Evolutionary conservation across 2,888 invertebrate species (phyloP).

Genomic region (Sinopyrophorus schimmeli): DNA sequence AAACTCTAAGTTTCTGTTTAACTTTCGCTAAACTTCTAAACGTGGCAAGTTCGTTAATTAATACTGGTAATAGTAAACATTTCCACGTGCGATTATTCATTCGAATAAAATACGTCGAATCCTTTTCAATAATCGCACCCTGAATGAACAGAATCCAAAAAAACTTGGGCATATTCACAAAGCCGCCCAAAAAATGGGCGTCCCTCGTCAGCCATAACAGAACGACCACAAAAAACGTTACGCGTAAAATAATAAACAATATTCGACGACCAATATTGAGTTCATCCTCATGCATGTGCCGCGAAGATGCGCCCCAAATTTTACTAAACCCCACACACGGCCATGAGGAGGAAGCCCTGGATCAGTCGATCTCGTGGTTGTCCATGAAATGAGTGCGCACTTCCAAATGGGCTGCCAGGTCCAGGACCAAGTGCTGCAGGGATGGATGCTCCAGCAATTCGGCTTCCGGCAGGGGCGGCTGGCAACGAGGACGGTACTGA

Average conservation of each 20-base stretch:
- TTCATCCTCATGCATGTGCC: slow-evolving; percentile 46
- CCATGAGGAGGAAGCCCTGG: slow-evolving; percentile 60
- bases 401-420: slow-evolving; percentile 82
- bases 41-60: slow-evolving; percentile 30
- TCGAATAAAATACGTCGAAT: slow-evolving; percentile 12
- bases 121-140: slow-evolving; percentile 10
- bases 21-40: slow-evolving; percentile 23
- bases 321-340: slow-evolving; percentile 50
- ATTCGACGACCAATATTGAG: slow-evolving; percentile 24
- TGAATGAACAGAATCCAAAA: slow-evolving; percentile 24
- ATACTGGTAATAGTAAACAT: slow-evolving; percentile 38
- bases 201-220: slow-evolving; percentile 16
- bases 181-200: slow-evolving; percentile 14
- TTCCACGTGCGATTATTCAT: slow-evolving; percentile 32
- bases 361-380: slow-evolving; percentile 65
- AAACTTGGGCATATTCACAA: slow-evolving; percentile 20
- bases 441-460: slow-evolving; percentile 85
- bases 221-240: slow-evolving; percentile 19
- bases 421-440: slow-evolving; percentile 77
- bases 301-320: slow-evolving; percentile 40
- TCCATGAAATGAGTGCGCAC: slow-evolving; percentile 74
- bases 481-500: slow-evolving; percentile 83
- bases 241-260: slow-evolving; percentile 24
- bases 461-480: slow-evolving; percentile 83
- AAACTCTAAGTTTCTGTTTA: slow-evolving; percentile 14